Base-by-base conservation (phyloP, 2,797 vertebrate genomes). In the Thaleichthys pacificus region DNA sequence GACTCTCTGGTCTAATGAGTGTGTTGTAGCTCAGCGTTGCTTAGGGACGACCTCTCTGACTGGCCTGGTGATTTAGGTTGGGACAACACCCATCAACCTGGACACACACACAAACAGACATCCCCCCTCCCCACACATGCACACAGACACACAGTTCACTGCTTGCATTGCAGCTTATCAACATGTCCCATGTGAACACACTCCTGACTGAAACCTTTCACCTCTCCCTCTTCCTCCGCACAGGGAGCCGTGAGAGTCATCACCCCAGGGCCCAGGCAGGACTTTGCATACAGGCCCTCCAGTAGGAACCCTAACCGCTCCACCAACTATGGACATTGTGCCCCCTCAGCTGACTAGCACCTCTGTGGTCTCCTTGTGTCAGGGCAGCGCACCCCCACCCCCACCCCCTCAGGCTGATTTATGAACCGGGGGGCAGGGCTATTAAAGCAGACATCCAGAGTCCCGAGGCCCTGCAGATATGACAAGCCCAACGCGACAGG, bases 401-500 rank as follows among this genome's bases (percentile, higher is more conserved):
- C 5, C 15, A 54, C n/a, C 47, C 9, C 17, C 49, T 9, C 47
- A 21, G 73, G 71, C 70, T 73, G 70, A 74, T 75, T 82, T 77
- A 85, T 82, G 71, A 77, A 82, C 61, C 8, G 26, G 65, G 8
- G 32, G 32, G 32, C 30, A 35, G 2, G 12, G 66, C 71, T 63
- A 66, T 79, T 76, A 69, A 79, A 85, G 68, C 71, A 60, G 79
- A 86, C 42, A 64, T 57, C 66, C 26, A 57, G 66, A 70, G 54
- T 58, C 57, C 64, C 19, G 72, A 69, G 76, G 56, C 49, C 24
- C 30, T 30, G 1, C 42, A 71, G 65, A 84, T 80, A 63, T 78
- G 81, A 79, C 28, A 64, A 82, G 75, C 24, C 49, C 72, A 80
- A 76, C 69, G 63, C 47, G 72, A 80, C 83, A 76, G 63, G 69